Conservation (phyloP, 2,888 invertebrate species). For the Coelopa pilipes region DNA sequence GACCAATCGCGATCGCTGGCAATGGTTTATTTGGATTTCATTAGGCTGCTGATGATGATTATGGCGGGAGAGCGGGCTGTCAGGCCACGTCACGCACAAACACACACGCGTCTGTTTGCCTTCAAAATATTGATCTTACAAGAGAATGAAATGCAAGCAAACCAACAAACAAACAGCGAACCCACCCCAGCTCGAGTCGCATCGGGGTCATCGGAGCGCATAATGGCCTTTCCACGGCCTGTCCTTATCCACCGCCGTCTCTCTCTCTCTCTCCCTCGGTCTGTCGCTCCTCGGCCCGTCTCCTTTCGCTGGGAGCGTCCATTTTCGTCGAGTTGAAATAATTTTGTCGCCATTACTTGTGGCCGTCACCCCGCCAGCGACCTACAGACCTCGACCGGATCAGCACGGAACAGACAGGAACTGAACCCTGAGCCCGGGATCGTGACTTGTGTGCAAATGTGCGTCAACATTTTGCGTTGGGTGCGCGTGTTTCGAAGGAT, state of each 20-base stretch:
- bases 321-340: slow-evolving; percentile 19
- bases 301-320: not conserved
- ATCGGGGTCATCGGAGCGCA: slow-evolving; percentile 25
- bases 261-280: not conserved
- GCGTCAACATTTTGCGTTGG: slow-evolving; percentile 11
- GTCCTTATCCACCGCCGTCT: not conserved
- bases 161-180: slow-evolving; percentile 4
- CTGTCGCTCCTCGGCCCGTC: not conserved
- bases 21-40: not conserved
- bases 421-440: not conserved
- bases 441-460: slow-evolving; percentile 33
- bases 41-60: not conserved
- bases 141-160: not conserved
- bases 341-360: slow-evolving; percentile 35
- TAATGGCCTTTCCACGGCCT: slow-evolving; percentile 13
- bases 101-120: not conserved
- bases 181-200: too few relatives aligned
- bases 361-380: slow-evolving; percentile 21
- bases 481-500: not conserved
- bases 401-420: not conserved
- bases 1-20: too few relatives aligned
- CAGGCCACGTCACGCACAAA: not conserved
- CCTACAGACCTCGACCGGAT: not conserved
- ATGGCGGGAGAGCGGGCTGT: not conserved
- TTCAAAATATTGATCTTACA: not conserved